phyloP scores from a whole-genome alignment of 2,797 vertebrate species.

The Pantherophis vulpinus region DNA sequence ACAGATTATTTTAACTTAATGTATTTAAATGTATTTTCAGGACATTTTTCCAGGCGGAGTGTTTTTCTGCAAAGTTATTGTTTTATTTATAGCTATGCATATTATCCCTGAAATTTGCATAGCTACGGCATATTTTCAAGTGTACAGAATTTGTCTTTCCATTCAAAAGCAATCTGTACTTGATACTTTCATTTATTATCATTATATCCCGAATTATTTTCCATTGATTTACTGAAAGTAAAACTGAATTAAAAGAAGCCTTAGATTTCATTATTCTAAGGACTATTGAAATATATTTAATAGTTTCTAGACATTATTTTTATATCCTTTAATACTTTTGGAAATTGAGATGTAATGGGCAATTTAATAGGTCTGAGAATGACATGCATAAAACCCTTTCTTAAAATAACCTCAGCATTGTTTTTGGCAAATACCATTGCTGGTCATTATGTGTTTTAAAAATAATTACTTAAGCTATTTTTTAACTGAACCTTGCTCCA shows the following conservation, averaged over 20 bases:
- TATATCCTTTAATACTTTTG: not conserved
- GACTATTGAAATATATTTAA: not conserved
- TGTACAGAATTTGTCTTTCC: not conserved
- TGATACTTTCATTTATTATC: not conserved
- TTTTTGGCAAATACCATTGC: not conserved
- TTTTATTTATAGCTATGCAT: not conserved
- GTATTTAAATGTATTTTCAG: not conserved
- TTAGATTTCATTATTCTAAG: not conserved
- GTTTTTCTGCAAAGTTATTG: not conserved
- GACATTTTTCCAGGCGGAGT: not conserved
- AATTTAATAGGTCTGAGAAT: not conserved
- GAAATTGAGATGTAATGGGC: not conserved
- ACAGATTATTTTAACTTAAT: not conserved
- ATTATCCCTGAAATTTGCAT: not conserved
- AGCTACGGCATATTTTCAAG: not conserved
- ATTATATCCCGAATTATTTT: not conserved
- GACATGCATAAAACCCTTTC: not conserved
- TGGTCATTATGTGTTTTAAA: not conserved
- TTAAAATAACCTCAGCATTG: not conserved
- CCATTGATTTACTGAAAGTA: not conserved
- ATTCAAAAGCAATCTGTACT: not conserved
- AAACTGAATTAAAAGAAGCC: not conserved
- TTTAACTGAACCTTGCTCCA: not conserved
- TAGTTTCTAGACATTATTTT: not conserved
- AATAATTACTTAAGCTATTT: not conserved